Evolutionary conservation across 2,888 invertebrate genomes (phyloP), one percentile per base, ranked within the genome.

Genomic region (Exocentrus adspersus): DNA sequence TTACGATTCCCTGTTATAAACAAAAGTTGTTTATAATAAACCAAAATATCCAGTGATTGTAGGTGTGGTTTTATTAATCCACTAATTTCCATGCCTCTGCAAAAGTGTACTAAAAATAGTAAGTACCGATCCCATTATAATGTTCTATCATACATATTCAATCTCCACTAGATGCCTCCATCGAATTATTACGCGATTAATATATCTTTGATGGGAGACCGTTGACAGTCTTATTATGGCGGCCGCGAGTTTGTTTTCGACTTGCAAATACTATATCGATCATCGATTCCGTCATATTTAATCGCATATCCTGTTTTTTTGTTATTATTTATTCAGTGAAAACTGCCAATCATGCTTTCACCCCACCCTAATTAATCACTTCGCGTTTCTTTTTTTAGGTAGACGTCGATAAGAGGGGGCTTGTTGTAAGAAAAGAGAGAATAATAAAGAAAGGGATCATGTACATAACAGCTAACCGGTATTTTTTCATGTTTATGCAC

Each of bases 331-430:
- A 57, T 57, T 57, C 57, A 57, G 32, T 9, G 17, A 57, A 56
- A 57, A 46, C 24, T 43, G 59, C 43, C 59, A 59, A 51, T 59
- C 59, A 59, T 42, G 59, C 20, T 21, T 46, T 45, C 17, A 20
- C 46, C 19, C 17, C 37, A n/a, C n/a, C 45, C 41, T 61, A 61
- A 61, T 61, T 61, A 61, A 61, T 61, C 53, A 61, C 54, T 46
- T 46, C 54, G 48, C 32, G 14, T 61, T 45, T 60, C 30, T 53
- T 61, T 41, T 46, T 45, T 57, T 57, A 46, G 53, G 37, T 16
- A 19, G 43, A 41, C 28, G 32, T 30, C 20, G 30, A 24, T 45
- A 61, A 61, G 59, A 59, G 51, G 30, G 17, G 46, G 53, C 32
- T 54, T 52, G 45, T 53, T 61, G 48, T n/a, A 54, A 37, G 54